Evolutionary conservation across 2,113 vertebrate species (phyloP), one percentile per base, ranked within the genome.

Genomic region (Chloropsis hardwickii): DNA sequence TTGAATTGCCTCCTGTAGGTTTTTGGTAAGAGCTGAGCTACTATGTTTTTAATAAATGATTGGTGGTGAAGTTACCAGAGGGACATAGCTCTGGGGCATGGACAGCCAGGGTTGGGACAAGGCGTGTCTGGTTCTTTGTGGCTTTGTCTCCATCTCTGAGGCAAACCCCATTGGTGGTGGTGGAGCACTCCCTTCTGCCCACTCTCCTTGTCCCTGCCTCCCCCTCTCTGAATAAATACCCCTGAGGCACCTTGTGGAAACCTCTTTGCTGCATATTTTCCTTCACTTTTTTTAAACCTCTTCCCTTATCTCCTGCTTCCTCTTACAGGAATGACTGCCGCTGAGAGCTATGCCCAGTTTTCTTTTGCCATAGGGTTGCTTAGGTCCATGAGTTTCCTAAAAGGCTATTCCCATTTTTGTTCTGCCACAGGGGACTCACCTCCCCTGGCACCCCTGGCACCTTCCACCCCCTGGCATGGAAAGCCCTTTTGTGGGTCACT

Each of bases 301-400:
- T 91, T 84, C 88, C 70, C 86, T 94, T 94, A 87, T 94, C 87
- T 94, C 39, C 40, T 58, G 20, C 69, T 93, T 86, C 71, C 64
- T 93, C 51, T 93, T 74, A 51, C 10, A 83, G 56, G 79, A 88
- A 64, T 12, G 6, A 16, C 40, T 88, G 44, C 62, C 86, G n/a
- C 65, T 45, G 44, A 74, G 73, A 94, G 27, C 79, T 88, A 24
- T 93, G 51, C 72, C 40, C 54, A 69, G 62, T 45, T 58, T 73
- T 87, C 39, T 47, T 77, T 69, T 4, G 1, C 35, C 28, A 39
- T 66, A 2, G 4, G 71, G 24, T 93, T 10, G 5, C 76, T 64
- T 48, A 47, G 12, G 7, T 27, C 20, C 13, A 51, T 25, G 37
- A 45, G 28, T 57, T 88, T 80, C 37, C 39, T 86, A 54, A 42